These are phyloP conservation scores for Phengaris alcon DNA, from an alignment of 2,888 invertebrate genomes.

Conservation along the genomic window DNA sequence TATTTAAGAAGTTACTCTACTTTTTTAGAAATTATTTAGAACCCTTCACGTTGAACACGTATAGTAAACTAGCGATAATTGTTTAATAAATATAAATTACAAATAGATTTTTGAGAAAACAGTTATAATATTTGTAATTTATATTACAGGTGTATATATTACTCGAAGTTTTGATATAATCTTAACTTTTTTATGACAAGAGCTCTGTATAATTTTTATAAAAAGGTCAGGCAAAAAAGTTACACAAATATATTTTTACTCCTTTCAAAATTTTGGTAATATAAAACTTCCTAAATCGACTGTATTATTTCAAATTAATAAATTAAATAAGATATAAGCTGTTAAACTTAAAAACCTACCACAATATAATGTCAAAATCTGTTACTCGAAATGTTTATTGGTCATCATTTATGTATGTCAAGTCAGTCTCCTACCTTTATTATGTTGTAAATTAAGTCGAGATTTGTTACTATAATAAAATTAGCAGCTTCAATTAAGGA, in stretches of 20 bases:
- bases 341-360: constrained; percentile 8
- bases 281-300: too few species aligned
- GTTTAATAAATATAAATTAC: not conserved
- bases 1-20: not conserved
- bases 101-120: not conserved
- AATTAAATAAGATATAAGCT: constrained; percentile 7
- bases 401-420: too few species aligned
- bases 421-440: too few species aligned
- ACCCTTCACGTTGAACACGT: too few species aligned
- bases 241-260: not conserved
- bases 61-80: not conserved
- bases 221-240: not conserved
- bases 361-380: constrained; percentile 1
- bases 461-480: too few species aligned
- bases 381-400: not conserved
- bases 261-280: not conserved
- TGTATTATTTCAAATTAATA: constrained; percentile 22
- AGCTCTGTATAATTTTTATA: not conserved
- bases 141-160: not conserved
- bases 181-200: not conserved
- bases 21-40: too few species aligned
- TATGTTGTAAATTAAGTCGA: too few species aligned
- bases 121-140: not conserved
- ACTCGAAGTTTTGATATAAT: not conserved
- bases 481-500: not conserved